A percentile compares a stretch with the other conserved stretches of the same genome.
Conservation (phyloP, 2,113 vertebrate genomes). For the Apteryx mantelli region DNA sequence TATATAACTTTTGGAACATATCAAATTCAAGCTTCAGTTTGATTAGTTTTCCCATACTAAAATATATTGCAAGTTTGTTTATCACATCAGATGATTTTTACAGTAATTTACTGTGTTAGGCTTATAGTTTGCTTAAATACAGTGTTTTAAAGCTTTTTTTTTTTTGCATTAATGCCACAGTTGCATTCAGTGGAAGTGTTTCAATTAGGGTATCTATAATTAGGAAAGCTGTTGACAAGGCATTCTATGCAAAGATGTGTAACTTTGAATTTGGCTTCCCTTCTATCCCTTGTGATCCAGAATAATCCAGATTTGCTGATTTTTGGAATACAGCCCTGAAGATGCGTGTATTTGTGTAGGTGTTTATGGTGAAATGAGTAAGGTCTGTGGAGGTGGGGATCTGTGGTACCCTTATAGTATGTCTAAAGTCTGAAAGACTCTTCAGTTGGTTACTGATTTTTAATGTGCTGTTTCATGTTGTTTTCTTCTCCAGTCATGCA, state of each 20-base stretch:
- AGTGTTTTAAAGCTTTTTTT: not conserved
- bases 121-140: not conserved
- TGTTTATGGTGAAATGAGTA: not conserved
- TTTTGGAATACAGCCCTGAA: not conserved
- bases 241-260: not conserved
- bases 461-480: not conserved
- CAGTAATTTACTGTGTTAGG: not conserved
- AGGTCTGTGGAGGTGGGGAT: not conserved
- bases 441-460: not conserved
- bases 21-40: not conserved
- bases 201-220: not conserved
- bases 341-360: fast-evolving
- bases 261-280: not conserved
- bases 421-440: not conserved
- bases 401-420: fast-evolving
- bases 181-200: not conserved
- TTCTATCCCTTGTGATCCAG: not conserved
- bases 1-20: not conserved
- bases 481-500: not conserved
- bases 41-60: not conserved
- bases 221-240: not conserved
- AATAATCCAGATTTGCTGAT: not conserved
- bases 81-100: constrained; percentile 4
- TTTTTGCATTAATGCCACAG: not conserved
- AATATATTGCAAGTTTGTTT: not conserved